A percentile compares a stretch with the other conserved stretches of the same genome.
Evolutionary conservation across 2,797 vertebrate genomes (phyloP).

Genomic region (Ambastaia sidthimunki): DNA sequence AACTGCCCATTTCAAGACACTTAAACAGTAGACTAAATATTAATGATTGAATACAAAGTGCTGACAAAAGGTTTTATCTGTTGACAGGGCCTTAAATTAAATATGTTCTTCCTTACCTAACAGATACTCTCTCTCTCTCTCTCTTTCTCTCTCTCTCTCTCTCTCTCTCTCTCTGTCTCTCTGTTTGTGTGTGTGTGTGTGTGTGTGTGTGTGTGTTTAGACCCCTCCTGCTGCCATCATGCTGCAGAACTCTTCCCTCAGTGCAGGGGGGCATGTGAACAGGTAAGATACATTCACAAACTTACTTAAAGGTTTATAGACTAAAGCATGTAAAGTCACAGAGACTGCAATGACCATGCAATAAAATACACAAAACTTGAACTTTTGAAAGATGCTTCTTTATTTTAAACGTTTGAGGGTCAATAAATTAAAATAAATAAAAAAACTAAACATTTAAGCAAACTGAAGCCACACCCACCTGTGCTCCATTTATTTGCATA

Average conservation of each 20-base stretch:
- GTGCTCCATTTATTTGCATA: too few species aligned
- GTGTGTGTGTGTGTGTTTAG: slow-evolving; percentile 60
- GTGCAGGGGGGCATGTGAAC: slow-evolving; percentile 94
- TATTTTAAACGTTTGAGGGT: neutral
- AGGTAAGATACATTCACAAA: slow-evolving; percentile 78
- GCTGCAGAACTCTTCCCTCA: slow-evolving; percentile 84
- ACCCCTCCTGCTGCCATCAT: slow-evolving; percentile 90
- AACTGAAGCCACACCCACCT: too few species aligned
- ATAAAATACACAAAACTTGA: neutral
- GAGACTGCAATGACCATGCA: neutral
- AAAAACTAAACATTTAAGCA: too few species aligned
- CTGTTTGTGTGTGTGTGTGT: too few species aligned
- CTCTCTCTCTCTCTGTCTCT: neutral
- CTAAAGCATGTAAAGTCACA: neutral
- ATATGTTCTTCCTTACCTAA: neutral
- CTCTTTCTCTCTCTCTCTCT: too few species aligned
- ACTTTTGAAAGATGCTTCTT: neutral
- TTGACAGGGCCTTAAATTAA: slow-evolving; percentile 22
- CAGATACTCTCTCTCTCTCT: too few species aligned
- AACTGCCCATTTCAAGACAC: slow-evolving; percentile 1
- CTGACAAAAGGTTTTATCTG: neutral
- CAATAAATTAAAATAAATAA: too few species aligned
- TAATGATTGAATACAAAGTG: slow-evolving; percentile 27
- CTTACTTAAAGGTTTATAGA: neutral
- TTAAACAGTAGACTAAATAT: neutral